These are phyloP conservation scores for Magallana angulata DNA, from an alignment of 1,140 invertebrate species.

Conservation along the genomic window DNA sequence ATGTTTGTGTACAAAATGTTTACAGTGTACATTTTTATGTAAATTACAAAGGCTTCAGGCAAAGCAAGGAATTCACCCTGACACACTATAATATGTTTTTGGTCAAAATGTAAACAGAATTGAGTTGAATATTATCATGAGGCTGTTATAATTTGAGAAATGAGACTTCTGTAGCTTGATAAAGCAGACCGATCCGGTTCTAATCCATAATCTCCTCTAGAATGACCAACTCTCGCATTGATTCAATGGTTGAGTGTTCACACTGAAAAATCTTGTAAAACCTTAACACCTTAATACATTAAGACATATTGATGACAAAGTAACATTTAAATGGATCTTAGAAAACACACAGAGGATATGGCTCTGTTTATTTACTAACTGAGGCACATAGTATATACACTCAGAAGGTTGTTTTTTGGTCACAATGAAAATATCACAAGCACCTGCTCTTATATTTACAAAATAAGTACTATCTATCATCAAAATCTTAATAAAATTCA, in stretches of 20 bases:
- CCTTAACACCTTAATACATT: neutral
- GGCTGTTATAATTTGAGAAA: no score
- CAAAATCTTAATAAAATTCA: no score
- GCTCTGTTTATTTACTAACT: no score
- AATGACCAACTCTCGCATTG: neutral
- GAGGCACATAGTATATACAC: no score
- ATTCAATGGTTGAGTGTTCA: neutral
- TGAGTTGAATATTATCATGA: no score
- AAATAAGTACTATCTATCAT: no score
- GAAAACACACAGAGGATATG: neutral
- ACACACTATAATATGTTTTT: neutral
- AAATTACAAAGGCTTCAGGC: slow-evolving; percentile 10
- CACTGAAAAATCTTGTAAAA: neutral
- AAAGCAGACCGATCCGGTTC: no score
- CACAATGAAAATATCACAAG: no score
- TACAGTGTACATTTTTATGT: neutral
- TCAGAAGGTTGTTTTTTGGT: no score
- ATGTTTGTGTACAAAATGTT: neutral
- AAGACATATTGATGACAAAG: neutral
- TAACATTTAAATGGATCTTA: slow-evolving; percentile 32
- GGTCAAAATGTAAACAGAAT: no score
- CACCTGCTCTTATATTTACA: no score
- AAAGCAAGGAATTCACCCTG: neutral
- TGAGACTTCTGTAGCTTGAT: no score
- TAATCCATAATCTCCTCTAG: neutral